Conservation (phyloP, 64 coral and sea anemone genomes). For the Anthopleura sola region DNA sequence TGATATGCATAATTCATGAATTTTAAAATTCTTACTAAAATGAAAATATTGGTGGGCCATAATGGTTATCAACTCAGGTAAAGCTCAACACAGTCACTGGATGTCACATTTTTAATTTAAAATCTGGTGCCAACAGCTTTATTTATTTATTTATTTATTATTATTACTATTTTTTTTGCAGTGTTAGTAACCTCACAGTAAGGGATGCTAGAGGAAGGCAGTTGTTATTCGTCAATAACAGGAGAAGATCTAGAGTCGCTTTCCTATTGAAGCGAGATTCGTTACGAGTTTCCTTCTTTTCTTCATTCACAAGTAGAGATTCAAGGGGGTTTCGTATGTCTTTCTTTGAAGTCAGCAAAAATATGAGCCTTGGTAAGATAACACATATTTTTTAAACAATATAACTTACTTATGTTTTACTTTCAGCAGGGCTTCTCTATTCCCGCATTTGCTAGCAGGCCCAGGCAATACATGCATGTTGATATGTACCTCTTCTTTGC, state of each 20-base stretch:
- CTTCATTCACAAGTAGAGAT: background rate
- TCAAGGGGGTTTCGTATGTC: background rate
- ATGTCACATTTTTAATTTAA: no score
- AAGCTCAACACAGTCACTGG: no score
- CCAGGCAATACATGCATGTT: no score
- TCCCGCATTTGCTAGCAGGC: no score
- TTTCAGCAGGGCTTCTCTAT: no score
- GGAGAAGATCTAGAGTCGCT: background rate
- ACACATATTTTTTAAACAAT: background rate
- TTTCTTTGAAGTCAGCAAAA: background rate
- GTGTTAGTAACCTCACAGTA: background rate
- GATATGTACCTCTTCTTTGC: no score
- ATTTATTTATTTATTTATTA: no score
- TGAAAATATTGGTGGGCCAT: no score
- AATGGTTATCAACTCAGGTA: no score
- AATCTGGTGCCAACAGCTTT: no score
- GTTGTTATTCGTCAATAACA: background rate
- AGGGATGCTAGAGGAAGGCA: background rate
- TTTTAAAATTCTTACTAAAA: no score
- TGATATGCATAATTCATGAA: no score
- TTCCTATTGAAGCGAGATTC: background rate
- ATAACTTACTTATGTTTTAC: background rate
- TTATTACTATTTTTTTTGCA: background rate
- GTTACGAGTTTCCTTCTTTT: background rate
- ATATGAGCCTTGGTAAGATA: background rate